A percentile compares a stretch with the other conserved stretches of the same genome.
phyloP scores from a whole-genome alignment of 1,140 invertebrate genomes.

The Tetragnatha versicolor region DNA sequence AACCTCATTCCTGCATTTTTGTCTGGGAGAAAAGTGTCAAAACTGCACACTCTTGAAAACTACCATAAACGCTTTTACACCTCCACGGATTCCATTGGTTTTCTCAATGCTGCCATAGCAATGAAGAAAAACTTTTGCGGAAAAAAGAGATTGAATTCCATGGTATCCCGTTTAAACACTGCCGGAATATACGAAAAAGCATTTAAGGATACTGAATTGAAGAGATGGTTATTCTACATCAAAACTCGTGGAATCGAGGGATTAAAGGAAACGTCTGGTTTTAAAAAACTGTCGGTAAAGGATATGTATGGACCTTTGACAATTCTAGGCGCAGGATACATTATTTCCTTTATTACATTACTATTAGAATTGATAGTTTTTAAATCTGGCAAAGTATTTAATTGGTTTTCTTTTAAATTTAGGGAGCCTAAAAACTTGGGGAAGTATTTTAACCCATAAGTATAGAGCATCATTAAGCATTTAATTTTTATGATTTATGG shows the following conservation, averaged over 20 bases:
- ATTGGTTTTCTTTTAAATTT: no score
- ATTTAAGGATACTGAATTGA: no score
- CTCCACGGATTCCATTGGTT: not conserved
- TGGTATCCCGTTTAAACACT: not conserved
- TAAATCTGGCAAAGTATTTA: no score
- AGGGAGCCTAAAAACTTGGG: no score
- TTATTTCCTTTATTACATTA: not conserved
- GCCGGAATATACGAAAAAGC: not conserved
- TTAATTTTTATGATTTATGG: no score
- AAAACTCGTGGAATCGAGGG: not conserved
- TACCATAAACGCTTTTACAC: no score
- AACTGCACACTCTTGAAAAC: not conserved
- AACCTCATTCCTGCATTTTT: not conserved
- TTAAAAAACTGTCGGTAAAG: not conserved
- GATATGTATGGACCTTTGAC: not conserved
- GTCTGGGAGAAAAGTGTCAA: not conserved
- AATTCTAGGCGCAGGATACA: not conserved
- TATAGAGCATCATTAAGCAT: no score
- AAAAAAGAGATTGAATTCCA: not conserved
- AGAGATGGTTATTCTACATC: not conserved
- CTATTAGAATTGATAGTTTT: not conserved
- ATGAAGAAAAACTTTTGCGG: not conserved
- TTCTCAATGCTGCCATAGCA: not conserved
- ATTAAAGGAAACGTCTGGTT: not conserved
- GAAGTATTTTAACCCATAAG: no score